Percentiles rank a stretch among this genome's conserved stretches.
Evolutionary conservation across 2,797 vertebrate species (phyloP).

Genomic region (Synaphobranchus kaupii): DNA sequence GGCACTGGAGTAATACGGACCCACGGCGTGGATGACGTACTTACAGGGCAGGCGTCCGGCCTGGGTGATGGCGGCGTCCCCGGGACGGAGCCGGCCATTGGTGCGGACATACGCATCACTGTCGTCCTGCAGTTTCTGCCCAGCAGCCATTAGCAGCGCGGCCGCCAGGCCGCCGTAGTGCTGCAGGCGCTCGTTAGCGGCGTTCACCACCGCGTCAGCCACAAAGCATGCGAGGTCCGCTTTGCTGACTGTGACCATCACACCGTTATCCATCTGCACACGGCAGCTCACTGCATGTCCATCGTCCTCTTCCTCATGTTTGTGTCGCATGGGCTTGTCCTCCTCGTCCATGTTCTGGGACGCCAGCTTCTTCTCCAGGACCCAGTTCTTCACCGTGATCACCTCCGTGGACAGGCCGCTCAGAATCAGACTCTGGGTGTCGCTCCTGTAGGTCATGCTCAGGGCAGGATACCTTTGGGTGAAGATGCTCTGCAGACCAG

Average conservation of each 20-base stretch:
- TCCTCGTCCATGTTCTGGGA: too few relatives aligned
- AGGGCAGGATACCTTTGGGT: constrained; percentile 59
- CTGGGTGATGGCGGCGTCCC: constrained; percentile 58
- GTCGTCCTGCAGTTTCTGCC: constrained; percentile 71
- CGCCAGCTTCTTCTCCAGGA: constrained; percentile 66
- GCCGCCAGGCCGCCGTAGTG: constrained; percentile 74
- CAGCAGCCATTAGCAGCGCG: constrained; percentile 72
- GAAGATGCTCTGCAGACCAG: constrained; percentile 57
- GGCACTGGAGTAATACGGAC: constrained; percentile 66
- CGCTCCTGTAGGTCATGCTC: constrained; percentile 60
- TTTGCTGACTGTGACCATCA: constrained; percentile 67
- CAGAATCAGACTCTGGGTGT: constrained; percentile 58
- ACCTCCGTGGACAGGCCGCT: constrained; percentile 71
- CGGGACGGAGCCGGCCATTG: constrained; percentile 57
- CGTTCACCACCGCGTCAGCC: constrained; percentile 81
- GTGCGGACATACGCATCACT: too few relatives aligned
- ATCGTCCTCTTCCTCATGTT: too few relatives aligned
- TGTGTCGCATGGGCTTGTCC: too few relatives aligned
- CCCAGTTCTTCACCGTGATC: constrained; percentile 66
- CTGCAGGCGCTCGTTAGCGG: constrained; percentile 76
- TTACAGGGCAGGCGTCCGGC: constrained; percentile 75
- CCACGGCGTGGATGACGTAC: constrained; percentile 81
- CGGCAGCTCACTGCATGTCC: constrained; percentile 38
- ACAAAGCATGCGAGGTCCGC: constrained; percentile 70
- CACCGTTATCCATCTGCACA: constrained; percentile 59